These are phyloP conservation scores for Acleris sparsana DNA, from an alignment of 2,888 invertebrate genomes.

Conservation along the genomic window DNA sequence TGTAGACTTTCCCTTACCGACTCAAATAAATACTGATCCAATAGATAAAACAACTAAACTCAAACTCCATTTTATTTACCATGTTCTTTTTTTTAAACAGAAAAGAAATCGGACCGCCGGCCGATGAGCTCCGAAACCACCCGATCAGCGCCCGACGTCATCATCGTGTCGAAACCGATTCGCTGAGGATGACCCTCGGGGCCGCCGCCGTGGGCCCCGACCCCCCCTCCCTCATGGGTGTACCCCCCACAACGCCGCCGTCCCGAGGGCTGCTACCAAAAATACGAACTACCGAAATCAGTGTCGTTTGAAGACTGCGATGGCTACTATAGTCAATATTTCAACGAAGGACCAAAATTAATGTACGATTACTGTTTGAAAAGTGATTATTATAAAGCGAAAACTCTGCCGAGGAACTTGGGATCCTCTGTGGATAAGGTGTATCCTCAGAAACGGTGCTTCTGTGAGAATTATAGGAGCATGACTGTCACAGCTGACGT, in stretches of 20 bases:
- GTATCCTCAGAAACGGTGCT: constrained; percentile 66
- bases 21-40: too few species aligned
- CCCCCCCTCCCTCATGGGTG: constrained; percentile 63
- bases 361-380: constrained; percentile 75
- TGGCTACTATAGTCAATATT: constrained; percentile 72
- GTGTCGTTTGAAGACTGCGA: constrained; percentile 65
- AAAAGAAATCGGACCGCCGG: constrained; percentile 79
- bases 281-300: constrained; percentile 62
- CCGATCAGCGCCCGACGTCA: constrained; percentile 95
- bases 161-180: constrained; percentile 86
- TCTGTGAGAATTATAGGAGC: constrained; percentile 59
- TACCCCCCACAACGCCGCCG: constrained; percentile 61
- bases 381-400: constrained; percentile 68
- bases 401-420: constrained; percentile 71
- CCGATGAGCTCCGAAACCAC: constrained; percentile 93
- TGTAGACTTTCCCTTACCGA: too few species aligned
- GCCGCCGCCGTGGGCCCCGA: constrained; percentile 79
- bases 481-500: constrained; percentile 70
- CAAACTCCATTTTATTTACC: too few species aligned
- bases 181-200: constrained; percentile 81
- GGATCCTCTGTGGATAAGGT: constrained; percentile 67
- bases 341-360: constrained; percentile 66
- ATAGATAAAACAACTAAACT: too few species aligned
- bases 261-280: constrained; percentile 66
- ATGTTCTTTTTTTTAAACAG: constrained; percentile 48